Conservation (phyloP, 2,797 vertebrate genomes). For the Chelidonichthys spinosus region DNA sequence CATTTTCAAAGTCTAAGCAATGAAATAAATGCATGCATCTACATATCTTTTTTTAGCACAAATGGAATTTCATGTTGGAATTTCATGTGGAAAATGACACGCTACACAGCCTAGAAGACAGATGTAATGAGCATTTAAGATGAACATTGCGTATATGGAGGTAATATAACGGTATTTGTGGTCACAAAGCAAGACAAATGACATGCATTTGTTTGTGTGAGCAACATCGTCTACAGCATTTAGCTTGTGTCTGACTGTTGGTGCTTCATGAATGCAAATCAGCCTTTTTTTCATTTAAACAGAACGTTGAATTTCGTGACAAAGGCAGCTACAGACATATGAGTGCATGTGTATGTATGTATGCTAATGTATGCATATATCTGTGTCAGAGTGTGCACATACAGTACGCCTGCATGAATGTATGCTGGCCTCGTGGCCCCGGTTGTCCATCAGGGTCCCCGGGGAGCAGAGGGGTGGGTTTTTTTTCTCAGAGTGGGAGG, state of each 20-base stretch:
- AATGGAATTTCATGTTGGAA: neutral
- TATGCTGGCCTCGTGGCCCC: conserved; percentile 18
- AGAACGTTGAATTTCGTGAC: conserved; percentile 7
- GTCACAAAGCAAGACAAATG: conserved; percentile 39
- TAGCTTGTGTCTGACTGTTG: conserved; percentile 2
- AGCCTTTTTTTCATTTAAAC: conserved; percentile 1
- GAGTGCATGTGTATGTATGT: conserved; percentile 38
- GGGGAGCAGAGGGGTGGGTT: conserved; percentile 12
- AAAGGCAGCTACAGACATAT: conserved; percentile 3
- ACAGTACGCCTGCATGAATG: neutral
- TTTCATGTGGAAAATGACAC: neutral
- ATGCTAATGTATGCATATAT: conserved; percentile 34
- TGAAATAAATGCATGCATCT: conserved; percentile 5
- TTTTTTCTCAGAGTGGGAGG: conserved; percentile 15
- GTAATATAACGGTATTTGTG: neutral
- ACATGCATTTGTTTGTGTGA: conserved; percentile 14
- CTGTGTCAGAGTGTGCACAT: neutral
- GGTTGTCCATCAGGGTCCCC: conserved; percentile 6
- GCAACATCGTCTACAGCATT: conserved; percentile 14
- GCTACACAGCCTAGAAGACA: neutral
- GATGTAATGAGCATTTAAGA: conserved; percentile 20
- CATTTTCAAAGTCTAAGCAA: conserved; percentile 10
- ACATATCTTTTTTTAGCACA: neutral
- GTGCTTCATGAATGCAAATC: conserved; percentile 28
- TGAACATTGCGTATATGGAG: neutral